Conservation (phyloP, 1,140 invertebrate species). For the Lanistes nyassanus region DNA sequence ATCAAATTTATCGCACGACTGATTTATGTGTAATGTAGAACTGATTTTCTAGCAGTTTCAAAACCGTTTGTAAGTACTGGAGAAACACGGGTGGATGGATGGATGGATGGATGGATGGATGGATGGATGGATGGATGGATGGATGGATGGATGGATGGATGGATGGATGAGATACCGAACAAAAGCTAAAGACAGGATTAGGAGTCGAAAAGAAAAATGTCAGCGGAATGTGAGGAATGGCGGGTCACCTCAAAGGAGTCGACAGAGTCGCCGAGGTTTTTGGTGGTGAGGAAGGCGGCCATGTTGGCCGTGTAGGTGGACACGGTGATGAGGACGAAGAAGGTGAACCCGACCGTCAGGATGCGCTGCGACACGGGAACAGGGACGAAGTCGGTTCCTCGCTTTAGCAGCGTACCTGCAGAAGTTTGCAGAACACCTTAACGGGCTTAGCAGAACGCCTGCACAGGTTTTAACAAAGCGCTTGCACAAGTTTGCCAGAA, state of each 20-base stretch:
- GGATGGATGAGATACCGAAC: too few relatives aligned
- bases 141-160: conserved; percentile 16
- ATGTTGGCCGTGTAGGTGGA: conserved; percentile 65
- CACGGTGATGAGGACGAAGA: conserved; percentile 63
- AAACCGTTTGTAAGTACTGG: too few relatives aligned
- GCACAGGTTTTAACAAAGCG: neutral
- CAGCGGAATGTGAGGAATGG: too few relatives aligned
- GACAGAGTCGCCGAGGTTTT: conserved; percentile 54
- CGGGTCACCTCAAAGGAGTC: conserved; percentile 51
- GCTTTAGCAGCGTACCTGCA: conserved; percentile 52
- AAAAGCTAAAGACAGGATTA: too few relatives aligned
- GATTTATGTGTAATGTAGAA: too few relatives aligned
- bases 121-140: conserved; percentile 14
- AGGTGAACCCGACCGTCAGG: conserved; percentile 58
- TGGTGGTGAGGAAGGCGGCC: conserved; percentile 63
- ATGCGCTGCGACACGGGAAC: conserved; percentile 56
- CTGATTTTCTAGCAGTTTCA: too few relatives aligned
- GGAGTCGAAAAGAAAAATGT: too few relatives aligned
- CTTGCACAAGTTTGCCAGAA: too few relatives aligned
- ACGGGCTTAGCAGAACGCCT: conserved; percentile 18
- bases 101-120: conserved; percentile 10
- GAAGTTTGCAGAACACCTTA: conserved; percentile 48
- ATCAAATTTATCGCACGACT: too few relatives aligned
- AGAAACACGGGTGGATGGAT: conserved; percentile 10
- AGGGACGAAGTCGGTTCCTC: conserved; percentile 60